These are phyloP conservation scores for Gasteruption jaculator DNA, from an alignment of 2,888 invertebrate species.

Conservation along the genomic window DNA sequence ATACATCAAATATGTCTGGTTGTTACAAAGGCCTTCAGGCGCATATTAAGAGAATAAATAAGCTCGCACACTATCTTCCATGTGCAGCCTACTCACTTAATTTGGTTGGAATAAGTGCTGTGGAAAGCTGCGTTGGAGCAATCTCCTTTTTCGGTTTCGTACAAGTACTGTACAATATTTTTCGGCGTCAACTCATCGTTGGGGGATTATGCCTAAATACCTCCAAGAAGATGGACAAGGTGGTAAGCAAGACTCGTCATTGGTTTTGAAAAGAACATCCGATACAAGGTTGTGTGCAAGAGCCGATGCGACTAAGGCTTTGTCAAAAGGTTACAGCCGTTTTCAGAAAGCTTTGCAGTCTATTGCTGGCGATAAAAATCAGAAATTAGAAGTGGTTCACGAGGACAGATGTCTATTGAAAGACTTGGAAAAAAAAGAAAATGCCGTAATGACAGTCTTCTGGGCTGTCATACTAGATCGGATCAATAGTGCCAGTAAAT, in stretches of 20 bases:
- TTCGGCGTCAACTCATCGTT: conserved; percentile 16
- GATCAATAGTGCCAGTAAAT: too few species aligned
- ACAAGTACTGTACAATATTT: conserved; percentile 19
- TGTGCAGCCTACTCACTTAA: conserved; percentile 23
- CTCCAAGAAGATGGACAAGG: not conserved
- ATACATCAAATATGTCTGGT: conserved; percentile 20
- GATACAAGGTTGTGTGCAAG: conserved; percentile 15
- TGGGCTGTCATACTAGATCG: too few species aligned
- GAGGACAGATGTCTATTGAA: too few species aligned
- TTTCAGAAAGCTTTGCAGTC: too few species aligned
- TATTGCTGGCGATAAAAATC: too few species aligned
- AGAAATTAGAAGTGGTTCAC: too few species aligned
- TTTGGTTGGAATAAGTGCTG: conserved; percentile 20
- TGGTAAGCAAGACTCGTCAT: too few species aligned
- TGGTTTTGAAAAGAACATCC: conserved; percentile 10
- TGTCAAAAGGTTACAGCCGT: too few species aligned
- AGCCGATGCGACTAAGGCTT: conserved; percentile 10
- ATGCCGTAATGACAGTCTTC: too few species aligned
- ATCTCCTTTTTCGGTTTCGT: conserved; percentile 17
- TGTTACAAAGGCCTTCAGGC: conserved; percentile 18
- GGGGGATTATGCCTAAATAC: conserved; percentile 16
- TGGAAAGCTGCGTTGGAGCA: conserved; percentile 16
- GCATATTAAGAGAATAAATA: conserved; percentile 12
- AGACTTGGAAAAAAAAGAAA: too few species aligned
- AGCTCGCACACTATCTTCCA: conserved; percentile 19